Evolutionary conservation across 2,888 invertebrate genomes (phyloP).

Genomic region (Lissocephala sabroskyi): DNA sequence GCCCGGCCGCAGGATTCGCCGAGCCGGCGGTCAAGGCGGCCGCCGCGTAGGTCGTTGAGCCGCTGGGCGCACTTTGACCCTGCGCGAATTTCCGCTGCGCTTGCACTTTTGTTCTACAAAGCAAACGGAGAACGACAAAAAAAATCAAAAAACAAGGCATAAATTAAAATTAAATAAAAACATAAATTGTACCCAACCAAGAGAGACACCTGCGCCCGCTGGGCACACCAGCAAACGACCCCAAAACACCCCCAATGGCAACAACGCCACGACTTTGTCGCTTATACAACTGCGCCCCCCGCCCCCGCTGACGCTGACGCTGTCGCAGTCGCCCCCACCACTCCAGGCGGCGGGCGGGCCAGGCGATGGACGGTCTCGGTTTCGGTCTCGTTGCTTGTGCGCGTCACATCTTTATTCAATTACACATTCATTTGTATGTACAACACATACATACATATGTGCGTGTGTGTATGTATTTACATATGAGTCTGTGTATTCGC

Average conservation of each 20-base stretch:
- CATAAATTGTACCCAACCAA: slow-evolving; percentile 19
- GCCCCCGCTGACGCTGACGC: no score
- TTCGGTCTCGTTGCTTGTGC: no score
- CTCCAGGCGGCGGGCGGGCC: no score
- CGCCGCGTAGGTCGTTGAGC: slow-evolving; percentile 62
- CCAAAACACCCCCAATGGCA: slow-evolving; percentile 26
- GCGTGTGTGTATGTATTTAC: not conserved
- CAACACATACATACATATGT: not conserved
- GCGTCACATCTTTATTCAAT: slow-evolving; percentile 7
- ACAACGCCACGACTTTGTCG: slow-evolving; percentile 45
- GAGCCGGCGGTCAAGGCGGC: slow-evolving; percentile 29
- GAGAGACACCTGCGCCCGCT: no score
- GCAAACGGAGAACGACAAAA: no score
- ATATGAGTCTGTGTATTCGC: no score
- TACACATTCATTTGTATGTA: not conserved
- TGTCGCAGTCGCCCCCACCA: no score
- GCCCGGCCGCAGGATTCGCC: slow-evolving; percentile 37
- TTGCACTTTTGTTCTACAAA: slow-evolving; percentile 82
- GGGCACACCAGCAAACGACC: slow-evolving; percentile 24
- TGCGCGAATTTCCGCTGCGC: slow-evolving; percentile 92
- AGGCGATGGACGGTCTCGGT: no score
- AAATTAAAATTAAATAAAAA: slow-evolving; percentile 32
- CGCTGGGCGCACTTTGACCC: slow-evolving; percentile 82
- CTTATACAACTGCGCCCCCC: slow-evolving; percentile 24
- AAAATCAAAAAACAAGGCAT: no score